phyloP scores from a whole-genome alignment of 1,140 invertebrate species.

The Pseudomyrmex gracilis region DNA sequence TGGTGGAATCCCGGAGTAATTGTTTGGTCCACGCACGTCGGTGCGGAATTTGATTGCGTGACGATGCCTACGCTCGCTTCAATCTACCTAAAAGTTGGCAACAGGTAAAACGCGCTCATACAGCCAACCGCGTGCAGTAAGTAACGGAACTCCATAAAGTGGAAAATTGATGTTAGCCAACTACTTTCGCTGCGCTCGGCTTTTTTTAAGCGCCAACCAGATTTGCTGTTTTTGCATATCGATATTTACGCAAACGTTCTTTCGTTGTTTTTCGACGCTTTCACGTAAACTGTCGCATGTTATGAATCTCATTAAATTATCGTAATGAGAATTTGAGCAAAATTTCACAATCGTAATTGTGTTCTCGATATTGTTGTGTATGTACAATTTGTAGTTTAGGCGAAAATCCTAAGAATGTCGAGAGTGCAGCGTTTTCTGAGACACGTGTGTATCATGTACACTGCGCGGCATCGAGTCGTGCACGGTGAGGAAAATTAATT shows the following conservation, averaged over 20 bases:
- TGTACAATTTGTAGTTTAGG: not conserved
- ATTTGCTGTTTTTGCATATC: conserved; percentile 39
- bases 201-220: conserved; percentile 47
- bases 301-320: no score
- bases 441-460: no score
- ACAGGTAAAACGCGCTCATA: conserved; percentile 41
- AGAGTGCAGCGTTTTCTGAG: not conserved
- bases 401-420: conserved; percentile 17
- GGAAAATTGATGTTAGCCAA: conserved; percentile 55
- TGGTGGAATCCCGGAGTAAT: conserved; percentile 48
- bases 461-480: no score
- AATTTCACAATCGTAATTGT: no score
- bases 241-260: not conserved
- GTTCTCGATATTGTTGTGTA: no score
- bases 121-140: conserved; percentile 26
- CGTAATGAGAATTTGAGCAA: no score
- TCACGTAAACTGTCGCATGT: not conserved
- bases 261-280: not conserved
- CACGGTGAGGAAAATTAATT: no score
- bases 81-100: conserved; percentile 44
- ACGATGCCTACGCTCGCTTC: conserved; percentile 17
- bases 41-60: conserved; percentile 43
- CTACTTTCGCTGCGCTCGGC: conserved; percentile 27
- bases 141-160: conserved; percentile 59
- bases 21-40: conserved; percentile 57